phyloP scores from a whole-genome alignment of 2,113 vertebrate genomes.

The Mellivora capensis region DNA sequence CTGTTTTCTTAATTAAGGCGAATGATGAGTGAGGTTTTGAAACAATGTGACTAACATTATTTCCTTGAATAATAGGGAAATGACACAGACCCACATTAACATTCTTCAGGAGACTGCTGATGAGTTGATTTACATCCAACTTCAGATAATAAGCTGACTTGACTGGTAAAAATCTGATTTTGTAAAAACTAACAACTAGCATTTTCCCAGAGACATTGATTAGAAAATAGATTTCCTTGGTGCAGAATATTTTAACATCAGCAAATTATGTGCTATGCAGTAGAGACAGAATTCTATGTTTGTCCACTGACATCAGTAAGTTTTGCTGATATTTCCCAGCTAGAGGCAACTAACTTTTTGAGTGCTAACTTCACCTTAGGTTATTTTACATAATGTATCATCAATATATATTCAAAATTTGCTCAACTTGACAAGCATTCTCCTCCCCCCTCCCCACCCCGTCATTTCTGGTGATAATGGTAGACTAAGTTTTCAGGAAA shows the following conservation, averaged over 20 bases:
- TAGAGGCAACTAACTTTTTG: background rate
- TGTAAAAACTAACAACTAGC: constrained; percentile 14
- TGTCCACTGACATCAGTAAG: background rate
- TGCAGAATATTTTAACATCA: constrained; percentile 16
- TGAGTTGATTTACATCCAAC: background rate
- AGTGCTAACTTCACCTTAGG: background rate
- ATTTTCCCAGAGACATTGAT: constrained; percentile 8
- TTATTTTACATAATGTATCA: background rate
- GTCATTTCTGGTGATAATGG: background rate
- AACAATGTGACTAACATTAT: background rate
- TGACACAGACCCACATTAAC: background rate
- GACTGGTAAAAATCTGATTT: constrained; percentile 4
- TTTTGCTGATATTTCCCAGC: background rate
- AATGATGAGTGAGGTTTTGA: background rate
- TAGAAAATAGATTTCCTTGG: background rate
- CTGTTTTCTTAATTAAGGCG: background rate
- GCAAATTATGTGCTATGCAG: background rate
- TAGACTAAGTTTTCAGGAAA: constrained; percentile 2
- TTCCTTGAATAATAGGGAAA: background rate
- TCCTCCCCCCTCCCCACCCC: rapidly evolving
- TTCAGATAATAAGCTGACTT: constrained; percentile 19
- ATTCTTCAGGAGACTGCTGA: background rate
- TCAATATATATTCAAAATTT: background rate
- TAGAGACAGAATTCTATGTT: constrained; percentile 28
- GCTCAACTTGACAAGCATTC: background rate